Evolutionary conservation across 2,797 vertebrate genomes (phyloP), one percentile per base, ranked within the genome.

Genomic region (Valencia hispanica): DNA sequence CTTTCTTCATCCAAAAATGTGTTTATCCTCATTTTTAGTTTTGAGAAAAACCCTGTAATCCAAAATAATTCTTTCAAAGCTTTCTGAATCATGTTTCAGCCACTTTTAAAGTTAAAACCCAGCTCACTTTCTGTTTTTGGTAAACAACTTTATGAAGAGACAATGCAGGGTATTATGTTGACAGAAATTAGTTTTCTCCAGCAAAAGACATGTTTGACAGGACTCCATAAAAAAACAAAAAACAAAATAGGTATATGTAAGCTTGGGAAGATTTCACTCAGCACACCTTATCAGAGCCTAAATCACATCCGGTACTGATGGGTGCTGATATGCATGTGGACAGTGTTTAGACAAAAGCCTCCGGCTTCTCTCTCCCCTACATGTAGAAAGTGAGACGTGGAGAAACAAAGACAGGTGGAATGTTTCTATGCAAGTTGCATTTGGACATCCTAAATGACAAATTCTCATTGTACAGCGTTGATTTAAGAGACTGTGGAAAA

Each of bases 261-360:
- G 15, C 57, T 80, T 39, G 15, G 68, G 65, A 63, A 69, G 55
- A 79, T 81, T 82, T 74, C 50, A 47, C 76, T 69, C 25, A 41
- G 27, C n/a, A 43, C 53, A 0, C 75, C 73, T 89, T 77, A 86
- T 89, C 88, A 17, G 27, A 1, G 41, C 36, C 50, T 76, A 63
- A 80, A 87, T 91, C 83, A 39, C 27, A 45, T 74, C 74, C 9
- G 18, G 82, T 75, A 78, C 79, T 70, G 76, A 81, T 53, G 43
- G 79, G 70, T 53, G 76, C 81, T 68, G 69, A 66, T 70, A 74
- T 17, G 53, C 41, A 30, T 57, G 12, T 25, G 55, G 47, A 63
- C 34, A 41, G 7, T 27, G 70, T 79, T 77, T 81, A 61, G 79
- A 83, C 79, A 48, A 41, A 51, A 27, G 70, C 45, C 45, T 72